A percentile compares a stretch with the other conserved stretches of the same genome.
Evolutionary conservation across 2,888 invertebrate genomes (phyloP).

Genomic region (Apodemia duryi): DNA sequence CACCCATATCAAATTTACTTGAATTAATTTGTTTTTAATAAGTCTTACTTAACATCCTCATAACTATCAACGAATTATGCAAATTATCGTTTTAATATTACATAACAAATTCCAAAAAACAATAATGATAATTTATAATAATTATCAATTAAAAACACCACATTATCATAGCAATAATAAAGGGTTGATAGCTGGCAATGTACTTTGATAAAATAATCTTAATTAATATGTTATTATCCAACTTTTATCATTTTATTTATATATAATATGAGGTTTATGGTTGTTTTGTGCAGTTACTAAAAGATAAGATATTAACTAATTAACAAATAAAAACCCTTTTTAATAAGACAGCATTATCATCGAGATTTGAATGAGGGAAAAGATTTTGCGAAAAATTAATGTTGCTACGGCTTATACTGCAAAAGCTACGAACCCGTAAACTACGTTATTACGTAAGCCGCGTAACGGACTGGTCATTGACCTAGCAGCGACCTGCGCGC

Average conservation of each 20-base stretch:
- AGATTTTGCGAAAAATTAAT: slow-evolving; percentile 9
- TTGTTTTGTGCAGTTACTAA: background rate
- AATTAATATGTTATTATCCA: background rate
- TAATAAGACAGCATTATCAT: background rate
- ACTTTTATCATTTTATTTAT: background rate
- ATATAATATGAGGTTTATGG: background rate
- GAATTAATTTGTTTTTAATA: background rate
- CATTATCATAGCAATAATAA: background rate
- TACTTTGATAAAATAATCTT: background rate
- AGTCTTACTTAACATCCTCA: background rate
- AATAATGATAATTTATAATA: background rate
- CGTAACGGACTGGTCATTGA: slow-evolving; percentile 73
- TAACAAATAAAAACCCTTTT: background rate
- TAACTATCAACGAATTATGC: background rate
- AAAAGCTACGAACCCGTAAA: slow-evolving; percentile 60
- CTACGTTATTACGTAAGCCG: slow-evolving; percentile 73
- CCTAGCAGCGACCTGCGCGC: slow-evolving; percentile 63
- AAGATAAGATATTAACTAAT: background rate
- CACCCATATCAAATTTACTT: background rate
- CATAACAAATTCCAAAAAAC: background rate
- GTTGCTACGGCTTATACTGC: slow-evolving; percentile 38
- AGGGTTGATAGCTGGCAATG: background rate
- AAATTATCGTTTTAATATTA: background rate
- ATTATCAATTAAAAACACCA: background rate
- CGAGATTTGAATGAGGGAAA: background rate